These are phyloP conservation scores for Oxyura jamaicensis DNA, from an alignment of 2,113 vertebrate species.

Conservation along the genomic window DNA sequence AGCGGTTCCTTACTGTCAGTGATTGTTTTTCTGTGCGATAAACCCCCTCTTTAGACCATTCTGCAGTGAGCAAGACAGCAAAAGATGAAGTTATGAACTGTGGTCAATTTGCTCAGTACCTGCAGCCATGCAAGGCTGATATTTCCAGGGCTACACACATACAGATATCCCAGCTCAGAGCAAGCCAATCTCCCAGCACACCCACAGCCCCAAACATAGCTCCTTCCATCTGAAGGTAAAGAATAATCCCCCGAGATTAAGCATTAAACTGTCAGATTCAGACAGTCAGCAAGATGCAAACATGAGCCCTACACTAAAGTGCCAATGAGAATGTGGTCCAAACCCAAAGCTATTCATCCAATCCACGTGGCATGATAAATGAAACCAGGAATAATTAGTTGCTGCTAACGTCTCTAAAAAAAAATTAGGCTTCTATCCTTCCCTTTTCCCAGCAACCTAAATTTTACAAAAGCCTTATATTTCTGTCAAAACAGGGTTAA, in stretches of 20 bases:
- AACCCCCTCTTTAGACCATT: neutral
- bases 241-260: neutral
- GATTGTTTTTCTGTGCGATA: neutral
- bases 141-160: accelerated
- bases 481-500: neutral
- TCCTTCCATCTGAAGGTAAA: neutral
- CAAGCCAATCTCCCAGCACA: neutral
- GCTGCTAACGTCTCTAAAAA: neutral
- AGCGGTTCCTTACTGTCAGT: neutral
- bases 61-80: neutral
- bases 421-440: neutral
- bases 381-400: neutral
- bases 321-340: neutral
- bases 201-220: neutral
- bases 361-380: neutral
- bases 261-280: neutral
- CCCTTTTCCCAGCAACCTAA: neutral
- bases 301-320: neutral
- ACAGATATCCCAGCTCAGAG: neutral
- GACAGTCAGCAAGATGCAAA: neutral
- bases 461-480: neutral
- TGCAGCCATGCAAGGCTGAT: neutral
- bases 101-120: neutral
- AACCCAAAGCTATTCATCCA: neutral
- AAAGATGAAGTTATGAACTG: neutral